Base-by-base conservation (phyloP, 2,113 vertebrate genomes). In the Charina bottae region DNA sequence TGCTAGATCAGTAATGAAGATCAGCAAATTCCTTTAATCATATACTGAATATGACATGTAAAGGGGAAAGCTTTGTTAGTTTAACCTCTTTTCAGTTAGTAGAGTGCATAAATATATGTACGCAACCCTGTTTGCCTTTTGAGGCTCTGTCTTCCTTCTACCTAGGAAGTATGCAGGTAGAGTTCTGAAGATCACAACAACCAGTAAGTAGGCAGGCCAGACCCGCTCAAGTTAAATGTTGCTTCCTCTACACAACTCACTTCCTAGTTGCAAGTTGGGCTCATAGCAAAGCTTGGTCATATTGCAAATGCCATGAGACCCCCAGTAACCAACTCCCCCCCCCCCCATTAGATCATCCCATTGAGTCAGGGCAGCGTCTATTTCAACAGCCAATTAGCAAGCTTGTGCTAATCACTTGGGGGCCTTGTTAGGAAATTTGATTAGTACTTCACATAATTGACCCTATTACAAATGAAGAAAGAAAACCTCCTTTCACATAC, bases 401-500 rank as follows among this genome's bases (percentile, higher is more conserved):
- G 72, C 72, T 85, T 19, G 6, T 84, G 59, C 68, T 85, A 93
- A 90, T 90, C 72, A 88, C 55, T 62, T 33, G 24, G n/a, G 53
- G 89, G 83, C 89, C 56, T 90, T 37, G 11, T 93, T 93, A 93
- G 37, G 85, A 55, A 56, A 84, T 54, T 42, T 93, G 92, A 93
- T 93, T 93, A 93, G 92, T 90, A 58, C 89, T 91, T 84, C 83
- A 59, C 85, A 88, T 91, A 93, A 93, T 88, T 90, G 90, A 90
- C 89, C 89, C 85, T 42, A 56, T 93, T 93, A 85, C 33, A 89
- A 89, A 89, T 64, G 91, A 83, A 49, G 33, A 86, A 84, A 53
- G 49, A 56, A 54, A 83, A 49, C 89, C 56, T 83, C 58, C 89
- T 55, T 85, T 78, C 72, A 3, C 24, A 88, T 84, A 88, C 89